These are phyloP conservation scores for Cataglyphis hispanica DNA, from an alignment of 1,140 invertebrate genomes.

Conservation along the genomic window DNA sequence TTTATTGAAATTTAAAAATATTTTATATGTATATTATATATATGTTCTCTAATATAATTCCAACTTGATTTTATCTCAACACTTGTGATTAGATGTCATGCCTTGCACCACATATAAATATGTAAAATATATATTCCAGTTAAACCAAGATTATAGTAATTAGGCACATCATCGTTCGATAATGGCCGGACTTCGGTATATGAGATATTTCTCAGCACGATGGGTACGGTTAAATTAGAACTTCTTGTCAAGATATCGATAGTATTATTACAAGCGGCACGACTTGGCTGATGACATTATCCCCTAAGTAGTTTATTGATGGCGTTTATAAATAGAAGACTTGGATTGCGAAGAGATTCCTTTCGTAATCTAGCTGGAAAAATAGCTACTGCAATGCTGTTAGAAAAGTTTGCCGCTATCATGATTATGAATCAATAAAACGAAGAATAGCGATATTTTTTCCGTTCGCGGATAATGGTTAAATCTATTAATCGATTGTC, in stretches of 20 bases:
- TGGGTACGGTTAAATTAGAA: constrained; percentile 40
- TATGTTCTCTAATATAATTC: not conserved
- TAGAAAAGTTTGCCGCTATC: not conserved
- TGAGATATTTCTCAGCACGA: not conserved
- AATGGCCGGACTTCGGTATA: not conserved
- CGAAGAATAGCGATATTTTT: constrained; percentile 51
- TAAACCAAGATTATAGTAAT: constrained; percentile 40
- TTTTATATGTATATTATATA: not conserved
- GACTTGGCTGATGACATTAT: constrained; percentile 21
- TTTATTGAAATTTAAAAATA: not conserved
- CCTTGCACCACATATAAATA: not conserved
- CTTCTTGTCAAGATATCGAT: constrained; percentile 37
- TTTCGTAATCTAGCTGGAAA: not conserved
- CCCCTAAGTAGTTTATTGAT: not conserved
- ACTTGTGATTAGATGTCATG: not conserved
- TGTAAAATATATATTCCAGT: constrained; percentile 50
- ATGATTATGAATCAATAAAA: constrained; percentile 22
- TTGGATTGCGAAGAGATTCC: not conserved
- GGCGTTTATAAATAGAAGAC: constrained; percentile 23
- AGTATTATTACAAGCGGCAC: constrained; percentile 20
- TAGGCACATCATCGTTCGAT: constrained; percentile 31
- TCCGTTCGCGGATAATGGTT: constrained; percentile 74
- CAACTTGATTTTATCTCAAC: not conserved
- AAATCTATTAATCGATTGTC: constrained; percentile 58
- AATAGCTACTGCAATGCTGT: not conserved